phyloP scores from a whole-genome alignment of 2,113 vertebrate species.

The Salminus brasiliensis region DNA sequence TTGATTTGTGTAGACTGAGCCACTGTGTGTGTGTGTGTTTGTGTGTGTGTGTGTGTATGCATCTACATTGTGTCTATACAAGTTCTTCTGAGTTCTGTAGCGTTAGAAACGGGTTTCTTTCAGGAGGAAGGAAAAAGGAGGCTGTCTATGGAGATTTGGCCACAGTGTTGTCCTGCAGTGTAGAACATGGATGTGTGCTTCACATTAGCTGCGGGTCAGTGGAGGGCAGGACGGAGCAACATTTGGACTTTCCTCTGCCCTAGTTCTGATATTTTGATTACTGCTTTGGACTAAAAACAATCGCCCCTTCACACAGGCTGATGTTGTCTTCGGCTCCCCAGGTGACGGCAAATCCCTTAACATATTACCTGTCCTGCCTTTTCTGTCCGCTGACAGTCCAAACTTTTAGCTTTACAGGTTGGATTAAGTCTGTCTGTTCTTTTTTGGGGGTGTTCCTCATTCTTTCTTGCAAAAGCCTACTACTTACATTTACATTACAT shows the following conservation, averaged over 20 bases:
- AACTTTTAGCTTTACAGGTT: too few relatives aligned
- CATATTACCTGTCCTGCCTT: not conserved
- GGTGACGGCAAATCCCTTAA: not conserved
- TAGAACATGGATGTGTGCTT: not conserved
- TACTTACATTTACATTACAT: too few relatives aligned
- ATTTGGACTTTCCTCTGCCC: not conserved
- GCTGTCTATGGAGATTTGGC: not conserved
- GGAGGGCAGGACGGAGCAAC: not conserved
- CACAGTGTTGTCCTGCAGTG: not conserved
- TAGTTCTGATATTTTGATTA: not conserved
- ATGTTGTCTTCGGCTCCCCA: not conserved
- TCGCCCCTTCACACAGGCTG: not conserved
- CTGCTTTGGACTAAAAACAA: not conserved
- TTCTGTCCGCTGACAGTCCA: too few relatives aligned
- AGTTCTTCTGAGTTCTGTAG: not conserved
- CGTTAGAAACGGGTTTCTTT: not conserved
- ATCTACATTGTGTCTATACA: not conserved
- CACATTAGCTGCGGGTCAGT: not conserved
- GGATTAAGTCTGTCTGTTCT: too few relatives aligned
- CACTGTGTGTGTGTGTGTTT: constrained; percentile 50
- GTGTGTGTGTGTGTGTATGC: constrained; percentile 49
- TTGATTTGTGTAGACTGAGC: constrained; percentile 76
- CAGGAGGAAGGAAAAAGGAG: not conserved
- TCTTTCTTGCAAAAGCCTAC: too few relatives aligned
- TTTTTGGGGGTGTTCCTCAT: too few relatives aligned